Percentiles rank a stretch among this genome's conserved stretches.
These are phyloP conservation scores for Drosophila parthenogenetica DNA, from an alignment of 2,888 invertebrate genomes.

Conservation along the genomic window DNA sequence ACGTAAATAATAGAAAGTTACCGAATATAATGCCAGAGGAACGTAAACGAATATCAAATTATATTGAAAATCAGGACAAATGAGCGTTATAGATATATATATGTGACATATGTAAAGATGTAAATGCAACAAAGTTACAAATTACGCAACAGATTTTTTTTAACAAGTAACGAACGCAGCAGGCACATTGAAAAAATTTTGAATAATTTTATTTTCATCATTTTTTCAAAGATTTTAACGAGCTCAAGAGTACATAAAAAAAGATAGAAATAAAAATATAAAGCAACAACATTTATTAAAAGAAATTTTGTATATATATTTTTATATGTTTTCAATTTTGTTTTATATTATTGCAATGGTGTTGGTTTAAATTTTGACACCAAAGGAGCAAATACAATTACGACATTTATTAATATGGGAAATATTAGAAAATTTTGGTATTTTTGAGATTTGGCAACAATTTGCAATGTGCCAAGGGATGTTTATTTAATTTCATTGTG, in stretches of 20 bases:
- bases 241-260: slow-evolving; percentile 70
- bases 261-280: slow-evolving; percentile 40
- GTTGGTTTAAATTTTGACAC: slow-evolving; percentile 64
- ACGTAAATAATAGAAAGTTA: slow-evolving; percentile 47
- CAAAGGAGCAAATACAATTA: slow-evolving; percentile 79
- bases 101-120: slow-evolving; percentile 71
- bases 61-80: slow-evolving; percentile 61
- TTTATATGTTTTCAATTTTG: slow-evolving; percentile 46
- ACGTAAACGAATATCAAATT: slow-evolving; percentile 34
- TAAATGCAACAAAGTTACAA: slow-evolving; percentile 78
- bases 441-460: slow-evolving; percentile 50
- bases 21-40: slow-evolving; percentile 45
- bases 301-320: slow-evolving; percentile 60
- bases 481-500: slow-evolving; percentile 11
- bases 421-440: slow-evolving; percentile 33
- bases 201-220: slow-evolving; percentile 25
- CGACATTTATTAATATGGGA: slow-evolving; percentile 76
- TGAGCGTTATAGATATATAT: slow-evolving; percentile 60
- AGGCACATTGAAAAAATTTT: slow-evolving; percentile 72
- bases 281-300: slow-evolving; percentile 81
- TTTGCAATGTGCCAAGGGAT: slow-evolving; percentile 50
- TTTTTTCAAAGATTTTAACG: slow-evolving; percentile 62
- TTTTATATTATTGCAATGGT: slow-evolving; percentile 48
- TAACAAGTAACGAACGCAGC: slow-evolving; percentile 80
- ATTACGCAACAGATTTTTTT: slow-evolving; percentile 70